Conservation (phyloP, 2,888 invertebrate genomes). For the Melanostoma scalare region DNA sequence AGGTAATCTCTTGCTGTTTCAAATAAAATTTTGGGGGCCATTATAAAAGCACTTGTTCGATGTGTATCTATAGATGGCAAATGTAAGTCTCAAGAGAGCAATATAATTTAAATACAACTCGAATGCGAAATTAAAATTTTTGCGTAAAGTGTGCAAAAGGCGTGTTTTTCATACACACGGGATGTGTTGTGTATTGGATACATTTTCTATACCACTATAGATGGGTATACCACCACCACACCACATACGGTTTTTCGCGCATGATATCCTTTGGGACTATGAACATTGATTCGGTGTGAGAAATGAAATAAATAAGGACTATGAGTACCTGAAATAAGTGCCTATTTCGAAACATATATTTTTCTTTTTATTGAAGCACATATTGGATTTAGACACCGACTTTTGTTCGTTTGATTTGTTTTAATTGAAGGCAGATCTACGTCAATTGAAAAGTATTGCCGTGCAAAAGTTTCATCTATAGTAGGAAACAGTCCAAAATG, state of each 20-base stretch:
- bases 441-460: too few relatives aligned
- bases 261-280: slow-evolving; percentile 25
- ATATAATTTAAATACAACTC: slow-evolving; percentile 69
- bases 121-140: slow-evolving; percentile 62
- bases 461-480: too few relatives aligned
- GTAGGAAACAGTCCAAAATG: too few relatives aligned
- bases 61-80: background rate
- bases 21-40: slow-evolving; percentile 18
- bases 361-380: too few relatives aligned
- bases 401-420: too few relatives aligned
- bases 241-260: slow-evolving; percentile 16
- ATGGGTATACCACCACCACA: background rate
- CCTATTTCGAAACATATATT: too few relatives aligned
- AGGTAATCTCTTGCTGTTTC: slow-evolving; percentile 9
- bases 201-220: background rate
- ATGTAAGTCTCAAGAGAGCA: slow-evolving; percentile 50
- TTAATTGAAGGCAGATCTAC: too few relatives aligned
- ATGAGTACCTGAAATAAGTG: too few relatives aligned
- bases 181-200: slow-evolving; percentile 3
- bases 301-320: slow-evolving; percentile 13
- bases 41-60: background rate
- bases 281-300: slow-evolving; percentile 13
- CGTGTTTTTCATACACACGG: slow-evolving; percentile 12
- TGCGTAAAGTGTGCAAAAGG: slow-evolving; percentile 14
- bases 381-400: too few relatives aligned